Evolutionary conservation across 2,113 vertebrate genomes (phyloP), one percentile per base, ranked within the genome.

Genomic region (Sceloporus undulatus): DNA sequence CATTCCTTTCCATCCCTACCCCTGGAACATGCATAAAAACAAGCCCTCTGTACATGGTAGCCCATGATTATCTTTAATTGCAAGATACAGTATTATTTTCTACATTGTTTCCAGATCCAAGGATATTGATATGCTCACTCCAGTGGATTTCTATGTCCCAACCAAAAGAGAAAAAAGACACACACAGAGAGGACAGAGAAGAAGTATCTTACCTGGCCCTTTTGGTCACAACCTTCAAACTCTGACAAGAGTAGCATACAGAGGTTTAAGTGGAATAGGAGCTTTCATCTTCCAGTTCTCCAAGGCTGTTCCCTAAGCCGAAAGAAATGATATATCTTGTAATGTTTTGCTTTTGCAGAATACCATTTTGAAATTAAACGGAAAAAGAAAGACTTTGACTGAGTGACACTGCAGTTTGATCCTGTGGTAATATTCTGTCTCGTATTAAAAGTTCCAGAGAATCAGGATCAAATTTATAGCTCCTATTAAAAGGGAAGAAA

Each of bases 171-270:
- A 77, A 66, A 66, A 48, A 7, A 48, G 48, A 48, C 7, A 48
- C 7, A 48, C 48, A 48, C 48, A 48, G 2, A 48, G 48, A 48
- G 7, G 7, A 56, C 11, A 74, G 13, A 76, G 13, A 27, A 23
- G 70, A 25, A 87, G n/a, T n/a, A n/a, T 96, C 98, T 98, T 98
- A 99, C 99, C 99, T 96, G 99, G 99, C 98, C 96, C 99, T 98
- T 96, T 99, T 99, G 87, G 98, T 98, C 94, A 99, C 98, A 94
- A 98, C 98, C 96, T 99, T 99, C 96, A 98, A 95, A 96, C 98
- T 98, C 95, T 98, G 98, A 95, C 96, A 90, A 98, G 95, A 88
- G 97, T 96, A 91, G 97, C 97, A 90, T 98, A 98, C 95, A 99
- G 94, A 99, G 97, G 95, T 99, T 96, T 97, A 99, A 98, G 93